Evolutionary conservation across 2,113 vertebrate genomes (phyloP), one percentile per base, ranked within the genome.

Genomic region (Dipodomys merriami): DNA sequence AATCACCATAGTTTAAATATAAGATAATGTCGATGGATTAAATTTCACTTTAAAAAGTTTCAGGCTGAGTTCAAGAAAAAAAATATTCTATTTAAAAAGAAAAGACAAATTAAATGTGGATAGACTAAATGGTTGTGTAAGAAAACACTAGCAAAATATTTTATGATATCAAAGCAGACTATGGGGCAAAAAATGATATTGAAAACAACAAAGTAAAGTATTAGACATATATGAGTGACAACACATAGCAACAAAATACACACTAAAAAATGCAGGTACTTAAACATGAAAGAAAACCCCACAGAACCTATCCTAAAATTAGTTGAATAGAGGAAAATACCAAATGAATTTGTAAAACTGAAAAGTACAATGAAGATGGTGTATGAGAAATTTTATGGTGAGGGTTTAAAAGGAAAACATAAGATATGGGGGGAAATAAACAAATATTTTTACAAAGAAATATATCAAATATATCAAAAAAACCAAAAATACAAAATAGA

Each of bases 311-410:
- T 29, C 30, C 15, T 29, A 87, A 74, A 90, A 33, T 68, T 57
- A 76, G n/a, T 89, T 29, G 23, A 91, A 89, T 25, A 15, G 83
- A 5, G 0, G 1, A 20, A 53, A 71, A 87, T 71, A 7, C 73
- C 77, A 87, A n/a, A 60, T 53, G 30, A 94, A 46, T 80, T 81
- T 88, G 10, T 44, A 90, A 79, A 91, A 46, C 25, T 49, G 7
- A 85, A 67, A 27, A 39, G 4, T 35, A 23, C 35, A 76, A 82
- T 44, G 33, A 39, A 91, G 23, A 86, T 12, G 9, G 12, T 67
- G 7, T 82, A 33, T 39, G 8, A 86, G 3, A 39, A 83, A 74
- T 92, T 94, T 92, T 90, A 94, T 82, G 46, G 25, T 33, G 19
- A 65, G 1, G 78, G 82, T 49, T 91, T 88, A 88, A 85, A 78